Evolutionary conservation across 2,888 invertebrate species (phyloP).

Genomic region (Leptarthrus brevirostris): DNA sequence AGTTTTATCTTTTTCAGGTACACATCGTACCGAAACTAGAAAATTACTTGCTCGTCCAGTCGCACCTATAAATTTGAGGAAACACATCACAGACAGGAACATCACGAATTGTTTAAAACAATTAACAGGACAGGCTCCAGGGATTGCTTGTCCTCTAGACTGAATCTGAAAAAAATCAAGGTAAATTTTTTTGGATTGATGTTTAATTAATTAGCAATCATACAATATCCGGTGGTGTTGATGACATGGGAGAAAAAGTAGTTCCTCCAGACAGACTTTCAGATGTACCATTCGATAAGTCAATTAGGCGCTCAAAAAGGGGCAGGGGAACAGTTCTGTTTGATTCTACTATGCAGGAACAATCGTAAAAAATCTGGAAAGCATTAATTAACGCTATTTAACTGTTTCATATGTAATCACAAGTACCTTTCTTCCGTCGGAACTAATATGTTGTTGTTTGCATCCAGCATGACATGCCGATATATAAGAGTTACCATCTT

Average conservation of each 20-base stretch:
- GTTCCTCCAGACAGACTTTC: slow-evolving; percentile 8
- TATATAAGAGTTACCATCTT: slow-evolving; percentile 76
- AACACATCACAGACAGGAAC: slow-evolving; percentile 70
- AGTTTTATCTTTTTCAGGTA: slow-evolving; percentile 78
- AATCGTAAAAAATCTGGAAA: slow-evolving; percentile 61
- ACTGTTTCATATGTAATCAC: not conserved
- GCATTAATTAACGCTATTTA: not conserved
- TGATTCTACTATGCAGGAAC: slow-evolving; percentile 61
- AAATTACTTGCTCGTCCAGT: slow-evolving; percentile 75
- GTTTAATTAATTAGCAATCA: too few relatives aligned
- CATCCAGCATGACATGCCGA: slow-evolving; percentile 87
- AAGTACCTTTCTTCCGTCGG: slow-evolving; percentile 67
- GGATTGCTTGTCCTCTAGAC: slow-evolving; percentile 66
- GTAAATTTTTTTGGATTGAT: too few relatives aligned
- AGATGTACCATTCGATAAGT: slow-evolving; percentile 54
- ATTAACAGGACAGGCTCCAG: slow-evolving; percentile 71
- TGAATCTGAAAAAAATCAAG: slow-evolving; percentile 56
- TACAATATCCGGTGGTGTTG: slow-evolving; percentile 18
- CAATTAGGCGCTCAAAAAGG: slow-evolving; percentile 59
- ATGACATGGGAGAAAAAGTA: not conserved
- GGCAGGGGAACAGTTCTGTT: slow-evolving; percentile 54
- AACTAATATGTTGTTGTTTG: slow-evolving; percentile 64
- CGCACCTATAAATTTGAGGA: slow-evolving; percentile 72
- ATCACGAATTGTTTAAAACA: slow-evolving; percentile 71
- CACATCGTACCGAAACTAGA: slow-evolving; percentile 73